Base-by-base conservation (phyloP, 2,888 invertebrate species). In the Drosophila mettleri region DNA sequence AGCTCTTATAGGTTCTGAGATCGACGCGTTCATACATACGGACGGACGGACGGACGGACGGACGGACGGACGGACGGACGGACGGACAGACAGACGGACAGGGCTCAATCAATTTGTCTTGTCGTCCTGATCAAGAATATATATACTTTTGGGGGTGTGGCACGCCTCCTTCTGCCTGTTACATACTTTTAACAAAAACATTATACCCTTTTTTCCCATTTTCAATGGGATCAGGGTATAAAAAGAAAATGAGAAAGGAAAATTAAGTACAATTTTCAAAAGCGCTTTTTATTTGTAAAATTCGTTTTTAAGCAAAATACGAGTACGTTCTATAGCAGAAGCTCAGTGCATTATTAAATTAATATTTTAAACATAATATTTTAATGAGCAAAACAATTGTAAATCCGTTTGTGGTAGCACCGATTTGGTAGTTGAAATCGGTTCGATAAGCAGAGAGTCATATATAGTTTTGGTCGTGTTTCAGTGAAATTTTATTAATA, bases 401-500 rank as follows among this genome's bases (percentile, higher is more conserved):
- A 77, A 53, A 69, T 86, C 63, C 24, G 41, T 24, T 71, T 84
- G 69, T 63, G 61, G 64, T 74, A 81, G 74, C 57, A 64, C 54
- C 73, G 67, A 53, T 58, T 83, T 83, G 57, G 52, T 52, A 72
- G 55, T 51, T 57, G 52, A 59, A 66, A 69, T 74, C 58, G 74
- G 69, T 36, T 58, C n/a, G 3, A 63, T 45, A 61, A 61, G 55
- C 36, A 64, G 63, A 63, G 64, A 62, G 34, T 49, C 55, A 51
- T 27, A 69, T 41, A 64, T 63, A 68, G 62, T 82, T 80, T 75
- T 59, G 52, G 70, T 54, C 60, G 68, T 67, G 72, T 78, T 86
- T 83, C 88, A 69, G 62, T 73, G 61, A 75, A 77, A 65, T 88
- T 83, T 86, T 74, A 83, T 70, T 66, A 46, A 63, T 63, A 63